Base-by-base conservation (phyloP, 1,140 invertebrate genomes). In the Leptopilina boulardi region DNA sequence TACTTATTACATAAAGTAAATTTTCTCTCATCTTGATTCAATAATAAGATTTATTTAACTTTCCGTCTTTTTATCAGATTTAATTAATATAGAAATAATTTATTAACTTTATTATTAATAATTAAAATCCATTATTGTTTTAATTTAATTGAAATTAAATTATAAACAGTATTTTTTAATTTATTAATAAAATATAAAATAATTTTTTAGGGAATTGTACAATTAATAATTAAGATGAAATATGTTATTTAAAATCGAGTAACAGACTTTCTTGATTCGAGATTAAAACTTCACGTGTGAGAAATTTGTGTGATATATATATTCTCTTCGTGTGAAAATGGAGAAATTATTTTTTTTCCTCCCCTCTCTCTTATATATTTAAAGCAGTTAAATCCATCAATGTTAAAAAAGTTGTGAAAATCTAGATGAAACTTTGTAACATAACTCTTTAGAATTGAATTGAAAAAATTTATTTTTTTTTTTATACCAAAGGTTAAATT, bases 371-470 rank as follows among this genome's bases (percentile, higher is more conserved):
- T 34, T 34, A 3, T 6, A 3, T 6, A 15, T 47, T 47, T 15
- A 47, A 47, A 47, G 13, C 11, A n/a, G 44, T 47, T 47, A 47
- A 47, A 47, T 47, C 44, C 44, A 47, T 47, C 44, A 47, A 47
- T 47, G 44, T 15, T 47, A 15, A 47, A 47, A 47, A 47, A 47
- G 44, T 47, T n/a, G 44, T n/a, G 44, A n/a, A 47, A 47, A 47
- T 15, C 44, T n/a, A n/a, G 44, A 47, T 9, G 13, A 47, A 47
- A 47, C 13, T 47, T n/a, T 47, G n/a, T 47, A 47, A 47, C 11
- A 47, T 47, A 47, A 47, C 44, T 47, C 44, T 47, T 47, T 3
- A 47, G 44, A 47, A 47, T 47, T 47, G n/a, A n/a, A 47, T 47
- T 47, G 44, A 47, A 47, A 47, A 47, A 47, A 47, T n/a, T 47